A percentile compares a stretch with the other conserved stretches of the same genome.
phyloP scores from a whole-genome alignment of 2,113 vertebrate species.

The Nesogale talazaci region DNA sequence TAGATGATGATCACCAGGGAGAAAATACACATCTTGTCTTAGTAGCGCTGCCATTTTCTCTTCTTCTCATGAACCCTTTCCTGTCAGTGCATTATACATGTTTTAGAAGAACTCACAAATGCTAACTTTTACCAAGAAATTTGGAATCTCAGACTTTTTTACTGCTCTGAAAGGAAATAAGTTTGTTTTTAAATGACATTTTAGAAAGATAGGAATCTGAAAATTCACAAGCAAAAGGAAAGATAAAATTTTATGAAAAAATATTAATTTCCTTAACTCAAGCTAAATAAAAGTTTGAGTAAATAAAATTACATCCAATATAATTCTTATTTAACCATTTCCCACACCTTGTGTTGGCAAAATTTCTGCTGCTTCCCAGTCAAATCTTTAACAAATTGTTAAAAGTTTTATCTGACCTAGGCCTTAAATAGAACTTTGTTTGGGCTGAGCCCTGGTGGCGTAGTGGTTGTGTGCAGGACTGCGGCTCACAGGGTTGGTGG shows the following conservation, averaged over 20 bases:
- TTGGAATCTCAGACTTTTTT: neutral
- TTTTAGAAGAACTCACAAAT: neutral
- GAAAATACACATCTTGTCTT: neutral
- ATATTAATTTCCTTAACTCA: conserved; percentile 17
- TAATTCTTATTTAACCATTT: neutral
- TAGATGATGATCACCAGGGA: neutral
- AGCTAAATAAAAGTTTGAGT: conserved; percentile 7
- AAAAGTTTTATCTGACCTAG: neutral
- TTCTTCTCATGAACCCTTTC: neutral
- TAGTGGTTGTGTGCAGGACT: too few species aligned
- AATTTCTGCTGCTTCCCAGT: conserved; percentile 22
- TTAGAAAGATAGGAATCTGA: conserved; percentile 35
- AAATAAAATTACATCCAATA: neutral
- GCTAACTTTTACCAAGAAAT: conserved; percentile 1
- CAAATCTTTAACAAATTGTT: conserved; percentile 12
- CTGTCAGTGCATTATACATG: neutral
- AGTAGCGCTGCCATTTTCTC: neutral
- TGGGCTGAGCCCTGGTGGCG: too few species aligned
- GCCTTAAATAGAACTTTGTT: conserved; percentile 54
- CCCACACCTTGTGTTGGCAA: neutral
- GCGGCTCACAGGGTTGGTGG: too few species aligned
- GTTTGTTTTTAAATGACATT: conserved; percentile 8
- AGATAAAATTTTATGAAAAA: conserved; percentile 42
- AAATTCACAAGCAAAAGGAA: neutral
- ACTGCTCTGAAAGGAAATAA: neutral